These are phyloP conservation scores for Bicyclus anynana DNA, from an alignment of 1,140 invertebrate genomes.

Conservation along the genomic window DNA sequence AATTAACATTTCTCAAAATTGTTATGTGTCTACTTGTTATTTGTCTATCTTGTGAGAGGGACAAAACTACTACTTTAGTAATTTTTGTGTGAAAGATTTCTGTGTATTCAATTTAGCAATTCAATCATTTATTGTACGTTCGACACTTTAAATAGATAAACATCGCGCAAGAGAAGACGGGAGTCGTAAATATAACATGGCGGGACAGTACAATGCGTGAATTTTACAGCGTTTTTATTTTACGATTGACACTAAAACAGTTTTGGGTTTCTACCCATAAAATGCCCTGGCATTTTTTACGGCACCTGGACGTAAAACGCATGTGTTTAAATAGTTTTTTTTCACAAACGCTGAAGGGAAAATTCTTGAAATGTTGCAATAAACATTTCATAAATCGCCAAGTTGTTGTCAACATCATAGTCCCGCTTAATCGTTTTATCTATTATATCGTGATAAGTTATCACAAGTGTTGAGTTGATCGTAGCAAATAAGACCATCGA, in stretches of 20 bases:
- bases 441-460: too few species aligned
- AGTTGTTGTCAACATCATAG: too few species aligned
- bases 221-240: slow-evolving; percentile 63
- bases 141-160: slow-evolving; percentile 22
- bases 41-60: too few species aligned
- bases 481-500: too few species aligned
- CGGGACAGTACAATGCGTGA: slow-evolving; percentile 46
- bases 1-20: too few species aligned
- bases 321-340: slow-evolving; percentile 20
- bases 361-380: neutral
- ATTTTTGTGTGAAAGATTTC: too few species aligned
- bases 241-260: slow-evolving; percentile 59
- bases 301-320: slow-evolving; percentile 30
- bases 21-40: too few species aligned
- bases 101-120: neutral
- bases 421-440: too few species aligned
- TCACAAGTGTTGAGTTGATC: too few species aligned
- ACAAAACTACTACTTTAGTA: too few species aligned
- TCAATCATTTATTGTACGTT: slow-evolving; percentile 13
- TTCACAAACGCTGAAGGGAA: neutral
- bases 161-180: slow-evolving; percentile 5
- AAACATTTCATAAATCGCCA: too few species aligned
- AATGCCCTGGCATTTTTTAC: slow-evolving; percentile 55
- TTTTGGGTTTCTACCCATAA: slow-evolving; percentile 51
- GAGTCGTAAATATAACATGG: slow-evolving; percentile 27